Evolutionary conservation across 2,113 vertebrate genomes (phyloP).

Genomic region (Otis tarda): DNA sequence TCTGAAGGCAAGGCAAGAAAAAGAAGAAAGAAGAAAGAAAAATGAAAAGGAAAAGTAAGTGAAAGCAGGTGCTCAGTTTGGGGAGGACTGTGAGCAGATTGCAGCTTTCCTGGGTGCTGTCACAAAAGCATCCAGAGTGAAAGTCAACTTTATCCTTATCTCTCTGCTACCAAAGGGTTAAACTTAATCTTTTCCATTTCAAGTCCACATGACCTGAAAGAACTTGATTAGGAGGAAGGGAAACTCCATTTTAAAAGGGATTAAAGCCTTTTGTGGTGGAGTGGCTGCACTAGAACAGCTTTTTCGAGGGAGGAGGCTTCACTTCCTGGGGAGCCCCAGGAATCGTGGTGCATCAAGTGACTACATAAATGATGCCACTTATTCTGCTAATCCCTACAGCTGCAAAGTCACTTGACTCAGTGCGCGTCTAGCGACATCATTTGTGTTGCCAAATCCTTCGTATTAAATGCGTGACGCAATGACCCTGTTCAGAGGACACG

Average conservation of each 20-base stretch:
- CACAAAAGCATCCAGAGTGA: background rate
- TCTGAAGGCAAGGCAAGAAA: background rate
- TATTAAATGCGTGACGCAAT: background rate
- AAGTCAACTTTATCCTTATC: background rate
- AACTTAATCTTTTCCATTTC: constrained; percentile 1
- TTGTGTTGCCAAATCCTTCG: background rate
- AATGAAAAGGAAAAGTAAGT: background rate
- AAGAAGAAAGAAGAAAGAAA: background rate
- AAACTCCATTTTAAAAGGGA: constrained; percentile 21
- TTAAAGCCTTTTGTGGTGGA: constrained; percentile 8
- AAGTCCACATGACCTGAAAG: background rate
- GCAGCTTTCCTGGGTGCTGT: background rate
- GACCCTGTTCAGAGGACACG: background rate
- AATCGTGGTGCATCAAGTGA: background rate
- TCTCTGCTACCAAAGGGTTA: background rate
- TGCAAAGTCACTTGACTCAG: background rate
- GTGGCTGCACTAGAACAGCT: background rate
- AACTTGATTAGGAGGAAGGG: background rate
- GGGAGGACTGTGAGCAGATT: background rate
- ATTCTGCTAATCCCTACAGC: background rate
- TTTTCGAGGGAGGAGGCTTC: background rate
- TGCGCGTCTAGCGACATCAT: background rate
- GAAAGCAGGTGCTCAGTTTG: background rate
- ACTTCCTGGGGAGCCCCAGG: background rate
- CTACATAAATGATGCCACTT: background rate